Percentiles rank a stretch among this genome's conserved stretches.
These are phyloP conservation scores for Equus przewalskii DNA, from an alignment of 2,113 vertebrate genomes.

Conservation along the genomic window DNA sequence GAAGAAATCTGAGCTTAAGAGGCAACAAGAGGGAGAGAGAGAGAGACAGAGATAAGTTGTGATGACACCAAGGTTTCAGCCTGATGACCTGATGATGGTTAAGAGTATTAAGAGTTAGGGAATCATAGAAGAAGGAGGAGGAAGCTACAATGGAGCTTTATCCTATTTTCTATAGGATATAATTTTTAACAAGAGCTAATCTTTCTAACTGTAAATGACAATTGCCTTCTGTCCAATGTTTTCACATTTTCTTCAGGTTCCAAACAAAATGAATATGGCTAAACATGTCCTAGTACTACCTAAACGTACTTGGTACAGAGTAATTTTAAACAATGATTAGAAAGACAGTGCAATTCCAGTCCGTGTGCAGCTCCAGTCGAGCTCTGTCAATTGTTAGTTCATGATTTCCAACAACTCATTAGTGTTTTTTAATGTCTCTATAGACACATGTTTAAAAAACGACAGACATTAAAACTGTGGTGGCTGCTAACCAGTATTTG, in stretches of 20 bases:
- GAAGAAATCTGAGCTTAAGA: not conserved
- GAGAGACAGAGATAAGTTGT: not conserved
- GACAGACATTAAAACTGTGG: conserved; percentile 10
- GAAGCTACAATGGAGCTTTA: not conserved
- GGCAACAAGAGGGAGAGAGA: not conserved
- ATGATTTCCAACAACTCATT: conserved; percentile 34
- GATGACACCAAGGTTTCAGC: not conserved
- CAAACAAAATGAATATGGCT: conserved; percentile 49
- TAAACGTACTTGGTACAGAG: not conserved
- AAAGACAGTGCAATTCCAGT: not conserved
- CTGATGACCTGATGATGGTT: not conserved
- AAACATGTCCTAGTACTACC: not conserved
- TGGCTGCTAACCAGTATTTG: not conserved
- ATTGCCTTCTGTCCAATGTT: not conserved
- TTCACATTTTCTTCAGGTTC: conserved; percentile 44
- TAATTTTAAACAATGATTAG: conserved; percentile 56
- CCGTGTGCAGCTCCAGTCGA: not conserved
- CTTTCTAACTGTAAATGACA: not conserved
- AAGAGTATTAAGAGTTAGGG: not conserved
- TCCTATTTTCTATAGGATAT: not conserved
- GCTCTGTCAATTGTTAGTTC: not conserved
- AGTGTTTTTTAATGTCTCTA: not conserved
- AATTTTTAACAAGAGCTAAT: not conserved
- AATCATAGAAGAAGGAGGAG: not conserved
- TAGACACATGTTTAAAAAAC: not conserved